Evolutionary conservation across 2,888 invertebrate genomes (phyloP).

Genomic region (Lepidocyrtoides sp.): DNA sequence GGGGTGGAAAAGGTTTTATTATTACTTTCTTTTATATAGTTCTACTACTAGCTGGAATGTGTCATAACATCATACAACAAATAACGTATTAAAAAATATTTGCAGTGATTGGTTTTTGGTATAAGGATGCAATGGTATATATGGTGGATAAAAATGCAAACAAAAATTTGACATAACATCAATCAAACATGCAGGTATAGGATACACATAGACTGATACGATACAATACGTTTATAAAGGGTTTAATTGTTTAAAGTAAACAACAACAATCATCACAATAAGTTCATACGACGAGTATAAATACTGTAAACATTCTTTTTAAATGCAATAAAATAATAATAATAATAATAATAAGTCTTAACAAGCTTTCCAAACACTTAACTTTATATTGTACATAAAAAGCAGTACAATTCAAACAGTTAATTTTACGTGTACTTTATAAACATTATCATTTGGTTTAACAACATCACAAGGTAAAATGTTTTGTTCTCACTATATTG

Average conservation of each 20-base stretch:
- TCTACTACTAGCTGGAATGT: background rate
- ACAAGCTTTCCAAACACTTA: background rate
- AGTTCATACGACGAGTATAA: conserved; percentile 20
- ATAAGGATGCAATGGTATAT: too few relatives aligned
- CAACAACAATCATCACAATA: conserved; percentile 27
- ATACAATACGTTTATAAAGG: background rate
- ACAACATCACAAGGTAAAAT: conserved; percentile 46
- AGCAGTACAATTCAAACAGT: background rate
- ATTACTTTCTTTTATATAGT: background rate
- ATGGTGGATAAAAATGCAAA: background rate
- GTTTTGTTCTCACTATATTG: conserved; percentile 19
- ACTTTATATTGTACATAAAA: too few relatives aligned
- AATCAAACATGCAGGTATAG: background rate
- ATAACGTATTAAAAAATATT: background rate
- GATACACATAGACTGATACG: background rate
- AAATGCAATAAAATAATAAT: conserved; percentile 11
- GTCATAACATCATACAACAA: background rate
- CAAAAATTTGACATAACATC: background rate
- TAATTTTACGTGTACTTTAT: background rate
- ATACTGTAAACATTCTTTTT: conserved; percentile 15
- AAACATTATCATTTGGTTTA: conserved; percentile 35
- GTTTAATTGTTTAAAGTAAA: background rate
- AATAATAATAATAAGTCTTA: too few relatives aligned
- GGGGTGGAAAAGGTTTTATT: conserved; percentile 24
- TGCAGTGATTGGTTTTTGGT: too few relatives aligned